Conservation (phyloP, 2,113 vertebrate species). For the Rostratula benghalensis region DNA sequence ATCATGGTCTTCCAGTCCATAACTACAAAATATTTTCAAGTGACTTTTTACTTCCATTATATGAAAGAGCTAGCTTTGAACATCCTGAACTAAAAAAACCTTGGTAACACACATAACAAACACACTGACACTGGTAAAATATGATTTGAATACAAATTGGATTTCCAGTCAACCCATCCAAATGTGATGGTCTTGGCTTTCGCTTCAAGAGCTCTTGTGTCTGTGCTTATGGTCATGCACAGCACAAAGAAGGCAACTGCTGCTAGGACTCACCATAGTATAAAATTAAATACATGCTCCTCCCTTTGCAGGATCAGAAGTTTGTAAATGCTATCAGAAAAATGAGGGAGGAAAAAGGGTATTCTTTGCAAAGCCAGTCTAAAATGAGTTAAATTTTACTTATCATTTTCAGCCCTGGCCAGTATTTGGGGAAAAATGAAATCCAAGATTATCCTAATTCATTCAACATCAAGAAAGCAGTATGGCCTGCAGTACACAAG, state of each 20-base stretch:
- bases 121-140: not conserved
- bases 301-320: not conserved
- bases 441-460: conserved; percentile 58
- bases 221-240: not conserved
- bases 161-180: not conserved
- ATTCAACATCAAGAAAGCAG: conserved; percentile 25
- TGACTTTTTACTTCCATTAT: not conserved
- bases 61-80: not conserved
- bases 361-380: not conserved
- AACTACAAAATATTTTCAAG: not conserved
- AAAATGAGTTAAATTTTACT: not conserved
- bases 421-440: conserved; percentile 25
- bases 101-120: not conserved
- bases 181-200: not conserved
- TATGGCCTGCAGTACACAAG: conserved; percentile 50
- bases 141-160: not conserved
- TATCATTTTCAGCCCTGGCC: not conserved
- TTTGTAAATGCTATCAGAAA: not conserved
- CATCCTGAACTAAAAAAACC: not conserved
- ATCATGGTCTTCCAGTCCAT: not conserved
- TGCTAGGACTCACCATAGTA: not conserved
- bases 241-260: not conserved
- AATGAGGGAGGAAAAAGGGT: not conserved
- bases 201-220: not conserved
- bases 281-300: not conserved